phyloP scores from a whole-genome alignment of 2,113 vertebrate species.

The Aegypius monachus region DNA sequence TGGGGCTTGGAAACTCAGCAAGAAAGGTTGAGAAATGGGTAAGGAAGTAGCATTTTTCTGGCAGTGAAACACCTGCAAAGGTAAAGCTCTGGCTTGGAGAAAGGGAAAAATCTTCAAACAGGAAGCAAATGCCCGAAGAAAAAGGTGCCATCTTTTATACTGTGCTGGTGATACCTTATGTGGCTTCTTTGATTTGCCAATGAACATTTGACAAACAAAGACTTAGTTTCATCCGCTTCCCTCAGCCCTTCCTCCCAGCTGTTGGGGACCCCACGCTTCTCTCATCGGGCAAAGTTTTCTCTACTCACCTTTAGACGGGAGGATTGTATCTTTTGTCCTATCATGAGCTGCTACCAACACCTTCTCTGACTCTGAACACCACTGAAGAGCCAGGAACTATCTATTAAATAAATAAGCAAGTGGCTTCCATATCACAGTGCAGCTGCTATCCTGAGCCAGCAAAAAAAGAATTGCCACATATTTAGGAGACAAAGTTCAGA shows the following conservation, averaged over 20 bases:
- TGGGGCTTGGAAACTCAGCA: not conserved
- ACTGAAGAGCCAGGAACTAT: not conserved
- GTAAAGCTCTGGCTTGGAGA: not conserved
- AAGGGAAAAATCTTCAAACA: not conserved
- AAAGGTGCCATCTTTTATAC: not conserved
- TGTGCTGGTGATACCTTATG: not conserved
- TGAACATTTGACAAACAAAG: not conserved
- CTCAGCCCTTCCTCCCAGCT: not conserved
- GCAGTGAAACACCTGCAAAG: not conserved
- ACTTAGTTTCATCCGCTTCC: not conserved
- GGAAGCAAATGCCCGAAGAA: not conserved
- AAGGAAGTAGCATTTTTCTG: not conserved
- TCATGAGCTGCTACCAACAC: not conserved
- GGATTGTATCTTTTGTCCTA: not conserved
- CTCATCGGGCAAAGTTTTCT: not conserved
- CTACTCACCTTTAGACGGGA: not conserved
- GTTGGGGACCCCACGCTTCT: not conserved
- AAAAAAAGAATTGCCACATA: not conserved
- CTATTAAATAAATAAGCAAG: not conserved
- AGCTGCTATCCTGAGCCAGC: not conserved
- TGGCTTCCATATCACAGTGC: not conserved
- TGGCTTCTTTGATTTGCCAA: not conserved
- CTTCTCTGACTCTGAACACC: not conserved
- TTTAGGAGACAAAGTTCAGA: not conserved
- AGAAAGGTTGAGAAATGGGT: not conserved